Conservation (phyloP, 1,140 invertebrate species). For the Cyclargus thomasi region DNA sequence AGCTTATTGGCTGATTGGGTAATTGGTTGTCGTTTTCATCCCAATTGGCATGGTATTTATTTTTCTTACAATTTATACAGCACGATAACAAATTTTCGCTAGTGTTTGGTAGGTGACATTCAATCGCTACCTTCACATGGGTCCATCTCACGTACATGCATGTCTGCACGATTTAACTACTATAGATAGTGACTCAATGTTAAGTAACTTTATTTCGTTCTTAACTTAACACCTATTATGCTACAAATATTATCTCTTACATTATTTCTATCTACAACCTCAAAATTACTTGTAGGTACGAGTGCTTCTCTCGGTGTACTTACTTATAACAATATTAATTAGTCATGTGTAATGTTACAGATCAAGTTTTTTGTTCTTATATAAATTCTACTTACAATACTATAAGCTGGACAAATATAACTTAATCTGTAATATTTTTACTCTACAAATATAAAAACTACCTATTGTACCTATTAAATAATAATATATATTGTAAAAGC, state of each 20-base stretch:
- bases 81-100: slow-evolving; percentile 20
- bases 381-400: neutral
- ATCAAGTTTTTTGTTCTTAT: neutral
- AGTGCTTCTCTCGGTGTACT: neutral
- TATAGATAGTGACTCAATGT: slow-evolving; percentile 14
- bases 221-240: slow-evolving; percentile 17
- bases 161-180: slow-evolving; percentile 14
- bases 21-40: slow-evolving; percentile 47
- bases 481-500: neutral
- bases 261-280: slow-evolving; percentile 24
- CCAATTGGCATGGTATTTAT: slow-evolving; percentile 54
- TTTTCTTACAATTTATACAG: slow-evolving; percentile 23
- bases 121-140: slow-evolving; percentile 20
- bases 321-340: neutral
- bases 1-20: slow-evolving; percentile 63
- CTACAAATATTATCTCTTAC: slow-evolving; percentile 18
- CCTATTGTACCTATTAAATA: neutral
- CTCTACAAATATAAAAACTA: neutral
- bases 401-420: neutral
- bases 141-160: slow-evolving; percentile 16
- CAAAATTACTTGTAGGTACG: neutral
- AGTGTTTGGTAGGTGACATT: slow-evolving; percentile 21
- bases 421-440: neutral
- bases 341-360: neutral
- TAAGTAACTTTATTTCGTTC: neutral